Base-by-base conservation (phyloP, 2,888 invertebrate species). In the Muschampia plurimacula region DNA sequence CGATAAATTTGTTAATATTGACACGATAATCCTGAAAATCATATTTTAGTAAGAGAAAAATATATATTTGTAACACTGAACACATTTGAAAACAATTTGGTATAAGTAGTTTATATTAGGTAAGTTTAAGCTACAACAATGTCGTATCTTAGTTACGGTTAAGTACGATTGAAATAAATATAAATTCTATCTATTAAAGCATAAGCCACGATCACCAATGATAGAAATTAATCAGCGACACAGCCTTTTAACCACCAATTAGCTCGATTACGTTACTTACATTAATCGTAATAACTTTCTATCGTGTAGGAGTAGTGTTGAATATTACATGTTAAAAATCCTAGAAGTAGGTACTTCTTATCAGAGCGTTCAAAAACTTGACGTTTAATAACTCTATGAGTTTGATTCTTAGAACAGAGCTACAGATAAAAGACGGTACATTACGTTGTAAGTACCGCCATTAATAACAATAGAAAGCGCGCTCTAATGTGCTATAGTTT, bases 401-500 rank as follows among this genome's bases (percentile, higher is more conserved):
- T 13, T 1, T 15, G 12, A 28, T 67, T 67, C 66, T 67, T 15
- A 55, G 66, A 67, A 67, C 36, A 67, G 32, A 32, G 8, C 15
- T n/a, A n/a, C 36, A 65, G 60, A 69, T 72, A 55, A 74, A 72
- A 72, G 74, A 69, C 68, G 74, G 66, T 57, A 67, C 71, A 72
- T 69, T 69, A 55, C 60, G n/a, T 8, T 72, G 44, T 68, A 69
- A 72, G 68, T 69, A 69, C 72, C 0, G 67, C 64, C 72, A 74
- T 74, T 76, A 74, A 73, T 76, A 73, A 74, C 69, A 67, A 73
- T 73, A 65, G 76, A 73, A 76, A 80, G 82, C 78, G 82, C 78
- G 77, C 77, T 75, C 69, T 73, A 63, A 74, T 73, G 74, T 74
- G 70, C 74, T 74, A 73, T 74, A 72, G 72, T 72, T 74, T 70